Base-by-base conservation (phyloP, 2,797 vertebrate genomes). In the Apodemus agrarius region DNA sequence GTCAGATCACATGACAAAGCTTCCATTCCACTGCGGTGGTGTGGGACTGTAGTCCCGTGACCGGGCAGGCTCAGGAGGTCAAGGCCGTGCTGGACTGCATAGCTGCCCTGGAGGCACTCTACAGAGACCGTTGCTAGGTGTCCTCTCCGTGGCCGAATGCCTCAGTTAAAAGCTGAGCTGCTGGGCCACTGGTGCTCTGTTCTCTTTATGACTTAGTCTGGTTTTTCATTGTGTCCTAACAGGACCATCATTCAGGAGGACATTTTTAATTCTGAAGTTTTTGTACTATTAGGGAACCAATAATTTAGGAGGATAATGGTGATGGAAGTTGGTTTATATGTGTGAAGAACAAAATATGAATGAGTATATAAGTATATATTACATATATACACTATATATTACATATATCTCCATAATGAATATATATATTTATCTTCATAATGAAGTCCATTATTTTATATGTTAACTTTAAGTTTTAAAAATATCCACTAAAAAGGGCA, bases 261-360 rank as follows among this genome's bases (percentile, higher is more conserved):
- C 81, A 90, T 95, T 81, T 40, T 67, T 83, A 69, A 86, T 75
- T 88, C 54, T 87, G 52, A 91, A 84, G 37, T 57, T 88, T 85
- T 78, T 67, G 11, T 6, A 43, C n/a, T 57, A 2, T 8, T n/a
- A 54, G 34, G 34, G 26, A 49, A 74, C 9, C 69, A 88, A 3
- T 19, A 75, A 52, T 37, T 37, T 34, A 34, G 34, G 65, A 37
- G 34, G 21, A 69, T 16, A 31, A 3, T 14, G 40, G 4, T 57
- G 69, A 57, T 1, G 3, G 16, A 43, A 40, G 52, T 57, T 17
- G 3, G 22, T 59, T 59, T 81, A 26, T 59, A 9, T 40, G 37
- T 29, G 52, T 57, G 29, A 59, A 59, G 26, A 88, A 26, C 52
- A 88, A 75, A 75, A 37, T 75, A 13, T 82, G 57, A 59, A 2